phyloP scores from a whole-genome alignment of 2,888 invertebrate species.

The Machimus atricapillus region DNA sequence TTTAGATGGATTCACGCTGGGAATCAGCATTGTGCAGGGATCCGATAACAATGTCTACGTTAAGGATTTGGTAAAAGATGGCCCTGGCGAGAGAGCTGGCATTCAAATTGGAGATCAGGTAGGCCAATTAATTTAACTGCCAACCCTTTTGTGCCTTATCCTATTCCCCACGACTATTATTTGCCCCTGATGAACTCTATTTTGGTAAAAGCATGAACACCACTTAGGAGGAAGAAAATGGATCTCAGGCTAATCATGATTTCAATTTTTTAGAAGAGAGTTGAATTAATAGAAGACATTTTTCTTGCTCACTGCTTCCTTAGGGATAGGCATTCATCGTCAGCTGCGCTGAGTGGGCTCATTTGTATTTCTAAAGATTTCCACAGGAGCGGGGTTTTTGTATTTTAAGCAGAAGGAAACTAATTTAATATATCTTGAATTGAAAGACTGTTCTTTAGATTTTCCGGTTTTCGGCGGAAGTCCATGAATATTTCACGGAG shows the following conservation, averaged over 20 bases:
- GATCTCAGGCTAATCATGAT: neutral
- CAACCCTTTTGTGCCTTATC: neutral
- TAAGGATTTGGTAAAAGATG: slow-evolving; percentile 50
- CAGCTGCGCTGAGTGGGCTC: neutral
- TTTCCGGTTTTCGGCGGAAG: neutral
- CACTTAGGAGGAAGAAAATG: neutral
- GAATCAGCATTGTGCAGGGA: slow-evolving; percentile 51
- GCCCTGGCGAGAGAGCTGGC: slow-evolving; percentile 48
- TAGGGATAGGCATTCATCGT: neutral
- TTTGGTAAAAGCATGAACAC: neutral
- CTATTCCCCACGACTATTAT: neutral
- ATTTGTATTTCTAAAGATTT: neutral
- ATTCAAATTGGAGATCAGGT: slow-evolving; percentile 50
- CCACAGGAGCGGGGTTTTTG: neutral
- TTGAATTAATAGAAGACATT: neutral
- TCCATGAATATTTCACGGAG: neutral
- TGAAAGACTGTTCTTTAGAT: neutral
- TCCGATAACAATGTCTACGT: slow-evolving; percentile 51
- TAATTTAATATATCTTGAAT: neutral
- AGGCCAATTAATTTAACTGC: slow-evolving; percentile 23
- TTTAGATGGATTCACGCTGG: slow-evolving; percentile 47
- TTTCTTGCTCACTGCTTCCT: neutral
- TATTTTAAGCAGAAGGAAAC: neutral
- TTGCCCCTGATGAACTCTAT: neutral
- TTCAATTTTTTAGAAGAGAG: neutral